A percentile compares a stretch with the other conserved stretches of the same genome.
These are phyloP conservation scores for Akabosia matsudoensis DNA, from an alignment of 1,140 invertebrate species.

Conservation along the genomic window DNA sequence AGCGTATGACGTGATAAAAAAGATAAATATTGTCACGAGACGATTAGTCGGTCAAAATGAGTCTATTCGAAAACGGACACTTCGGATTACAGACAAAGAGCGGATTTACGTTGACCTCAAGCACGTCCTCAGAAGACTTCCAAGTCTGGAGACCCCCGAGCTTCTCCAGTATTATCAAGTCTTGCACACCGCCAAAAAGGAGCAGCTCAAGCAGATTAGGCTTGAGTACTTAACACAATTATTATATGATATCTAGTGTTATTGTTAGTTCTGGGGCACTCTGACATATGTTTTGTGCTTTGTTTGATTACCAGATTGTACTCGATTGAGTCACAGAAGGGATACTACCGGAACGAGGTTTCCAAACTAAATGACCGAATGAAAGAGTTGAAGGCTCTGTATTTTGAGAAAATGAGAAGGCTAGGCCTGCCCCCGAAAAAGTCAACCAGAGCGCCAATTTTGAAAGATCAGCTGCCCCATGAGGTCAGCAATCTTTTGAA, in stretches of 20 bases:
- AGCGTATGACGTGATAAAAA: conserved; percentile 37
- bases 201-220: conserved; percentile 26
- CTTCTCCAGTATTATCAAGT: conserved; percentile 27
- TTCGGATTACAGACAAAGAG: conserved; percentile 33
- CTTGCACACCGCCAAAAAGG: conserved; percentile 26
- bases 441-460: neutral
- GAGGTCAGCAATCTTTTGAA: neutral
- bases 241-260: too few relatives aligned
- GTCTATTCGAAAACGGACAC: neutral
- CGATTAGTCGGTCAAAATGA: conserved; percentile 35
- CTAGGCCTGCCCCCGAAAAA: neutral
- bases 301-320: neutral
- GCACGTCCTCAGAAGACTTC: conserved; percentile 15
- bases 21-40: conserved; percentile 39
- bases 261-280: too few relatives aligned
- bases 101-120: conserved; percentile 35
- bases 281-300: too few relatives aligned
- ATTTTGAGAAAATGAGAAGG: conserved; percentile 31
- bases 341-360: conserved; percentile 24
- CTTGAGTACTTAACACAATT: conserved; percentile 7
- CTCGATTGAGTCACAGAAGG: conserved; percentile 29
- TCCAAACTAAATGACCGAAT: conserved; percentile 8
- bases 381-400: conserved; percentile 25
- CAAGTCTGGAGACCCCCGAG: conserved; percentile 42
- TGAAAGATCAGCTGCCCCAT: neutral